Conservation (phyloP, 2,888 invertebrate species). For the Dryadula phaetusa region DNA sequence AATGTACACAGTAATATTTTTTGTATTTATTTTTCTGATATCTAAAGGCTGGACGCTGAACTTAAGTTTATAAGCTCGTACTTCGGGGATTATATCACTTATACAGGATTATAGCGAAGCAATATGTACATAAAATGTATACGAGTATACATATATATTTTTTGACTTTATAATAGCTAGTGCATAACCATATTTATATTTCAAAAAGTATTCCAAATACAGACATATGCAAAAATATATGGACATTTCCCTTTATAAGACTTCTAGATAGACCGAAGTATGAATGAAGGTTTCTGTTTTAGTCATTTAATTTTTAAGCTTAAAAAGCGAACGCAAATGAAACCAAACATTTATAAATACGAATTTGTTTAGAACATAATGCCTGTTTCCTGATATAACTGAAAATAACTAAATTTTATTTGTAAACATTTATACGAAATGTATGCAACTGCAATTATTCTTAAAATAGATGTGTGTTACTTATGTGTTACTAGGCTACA, state of each 20-base stretch:
- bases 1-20: neutral
- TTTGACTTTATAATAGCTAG: neutral
- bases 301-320: slow-evolving; percentile 1
- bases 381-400: slow-evolving; percentile 1
- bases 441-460: neutral
- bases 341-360: slow-evolving; percentile 10
- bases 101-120: slow-evolving; percentile 45
- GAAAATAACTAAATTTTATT: slow-evolving; percentile 6
- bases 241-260: too few relatives aligned
- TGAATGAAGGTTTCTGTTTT: neutral
- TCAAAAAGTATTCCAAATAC: neutral
- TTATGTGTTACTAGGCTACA: neutral
- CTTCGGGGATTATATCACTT: slow-evolving; percentile 60
- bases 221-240: neutral
- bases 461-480: neutral
- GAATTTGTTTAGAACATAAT: neutral
- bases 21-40: slow-evolving; percentile 16
- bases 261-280: neutral
- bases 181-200: too few relatives aligned
- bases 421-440: slow-evolving; percentile 10
- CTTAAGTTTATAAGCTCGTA: slow-evolving; percentile 57
- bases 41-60: slow-evolving; percentile 29
- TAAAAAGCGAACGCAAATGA: neutral
- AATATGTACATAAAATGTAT: too few relatives aligned
- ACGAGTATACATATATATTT: neutral